These are phyloP conservation scores for Cheumatopsyche charites DNA, from an alignment of 1,140 invertebrate genomes.

Conservation along the genomic window DNA sequence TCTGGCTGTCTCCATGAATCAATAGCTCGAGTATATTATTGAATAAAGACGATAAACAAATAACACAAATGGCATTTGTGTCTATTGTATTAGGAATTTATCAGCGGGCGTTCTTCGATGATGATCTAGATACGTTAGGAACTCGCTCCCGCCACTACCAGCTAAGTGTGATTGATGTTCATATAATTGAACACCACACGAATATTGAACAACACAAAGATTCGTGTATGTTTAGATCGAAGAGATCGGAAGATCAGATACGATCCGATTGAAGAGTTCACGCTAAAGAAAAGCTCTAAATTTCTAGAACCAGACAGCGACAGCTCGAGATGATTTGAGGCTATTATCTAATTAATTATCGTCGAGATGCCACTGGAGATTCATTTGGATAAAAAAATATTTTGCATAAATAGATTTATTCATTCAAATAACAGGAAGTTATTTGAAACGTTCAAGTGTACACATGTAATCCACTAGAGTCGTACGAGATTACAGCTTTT, in stretches of 20 bases:
- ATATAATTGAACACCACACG: conserved; percentile 32
- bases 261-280: no score
- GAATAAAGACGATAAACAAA: background rate
- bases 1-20: background rate
- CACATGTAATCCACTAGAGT: conserved; percentile 11
- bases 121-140: conserved; percentile 31
- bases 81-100: conserved; percentile 28
- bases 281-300: no score
- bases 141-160: background rate
- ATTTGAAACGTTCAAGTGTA: conserved; percentile 1
- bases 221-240: no score
- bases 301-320: no score
- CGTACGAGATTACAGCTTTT: conserved; percentile 1
- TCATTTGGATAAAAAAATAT: no score
- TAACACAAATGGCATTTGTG: conserved; percentile 6
- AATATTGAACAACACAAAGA: background rate
- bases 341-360: no score
- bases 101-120: conserved; percentile 30
- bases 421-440: conserved; percentile 20
- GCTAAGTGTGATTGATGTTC: conserved; percentile 38
- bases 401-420: no score
- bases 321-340: no score
- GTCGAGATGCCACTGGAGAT: no score
- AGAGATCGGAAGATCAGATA: no score
- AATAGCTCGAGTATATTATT: conserved; percentile 11